A percentile compares a stretch with the other conserved stretches of the same genome.
Evolutionary conservation across 2,113 vertebrate genomes (phyloP).

Genomic region (Hippocampus mohnikei): DNA sequence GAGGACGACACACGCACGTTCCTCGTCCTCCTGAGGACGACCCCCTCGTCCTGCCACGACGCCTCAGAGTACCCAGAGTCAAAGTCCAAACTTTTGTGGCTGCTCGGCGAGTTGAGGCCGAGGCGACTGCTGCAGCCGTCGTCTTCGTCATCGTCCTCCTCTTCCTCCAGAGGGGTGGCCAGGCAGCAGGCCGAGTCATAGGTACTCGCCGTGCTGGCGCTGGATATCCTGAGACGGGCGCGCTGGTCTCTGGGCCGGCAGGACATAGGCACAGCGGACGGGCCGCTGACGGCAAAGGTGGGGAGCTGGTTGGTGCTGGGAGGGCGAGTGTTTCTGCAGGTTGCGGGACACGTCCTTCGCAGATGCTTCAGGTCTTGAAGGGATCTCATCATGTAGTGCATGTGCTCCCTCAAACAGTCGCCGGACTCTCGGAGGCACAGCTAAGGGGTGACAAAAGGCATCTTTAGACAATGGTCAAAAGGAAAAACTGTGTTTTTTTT

Average conservation of each 20-base stretch:
- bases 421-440: constrained; percentile 75
- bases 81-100: constrained; percentile 84
- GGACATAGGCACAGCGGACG: constrained; percentile 59
- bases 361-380: constrained; percentile 73
- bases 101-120: constrained; percentile 72
- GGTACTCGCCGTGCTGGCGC: constrained; percentile 77
- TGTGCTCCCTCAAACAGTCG: constrained; percentile 72
- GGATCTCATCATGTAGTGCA: constrained; percentile 81
- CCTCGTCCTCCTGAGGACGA: constrained; percentile 67
- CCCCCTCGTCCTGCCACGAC: constrained; percentile 84
- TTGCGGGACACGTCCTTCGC: constrained; percentile 55
- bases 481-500: too few relatives aligned
- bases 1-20: constrained; percentile 76
- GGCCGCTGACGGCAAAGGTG: constrained; percentile 54
- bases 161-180: constrained; percentile 76
- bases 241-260: constrained; percentile 54
- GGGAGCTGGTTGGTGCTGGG: constrained; percentile 35
- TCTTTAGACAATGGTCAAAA: neutral
- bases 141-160: constrained; percentile 51
- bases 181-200: constrained; percentile 85
- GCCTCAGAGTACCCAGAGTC: constrained; percentile 93
- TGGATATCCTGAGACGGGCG: constrained; percentile 60
- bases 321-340: constrained; percentile 22
- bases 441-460: constrained; percentile 57
- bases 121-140: constrained; percentile 54